phyloP scores from a whole-genome alignment of 2,888 invertebrate species.

The Malthinus seriepunctatus region DNA sequence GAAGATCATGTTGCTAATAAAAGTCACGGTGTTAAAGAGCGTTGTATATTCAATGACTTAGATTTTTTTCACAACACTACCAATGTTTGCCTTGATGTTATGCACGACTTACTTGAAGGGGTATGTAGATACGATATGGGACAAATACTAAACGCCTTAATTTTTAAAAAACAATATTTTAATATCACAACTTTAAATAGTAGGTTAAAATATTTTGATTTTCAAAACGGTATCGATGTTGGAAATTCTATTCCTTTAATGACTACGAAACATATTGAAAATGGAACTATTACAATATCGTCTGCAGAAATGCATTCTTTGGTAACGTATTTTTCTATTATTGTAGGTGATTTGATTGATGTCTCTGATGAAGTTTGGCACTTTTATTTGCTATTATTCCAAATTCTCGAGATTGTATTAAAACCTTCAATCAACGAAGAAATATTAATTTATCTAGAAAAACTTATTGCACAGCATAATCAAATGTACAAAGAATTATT shows the following conservation, averaged over 20 bases:
- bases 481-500: conserved; percentile 4
- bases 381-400: conserved; percentile 3
- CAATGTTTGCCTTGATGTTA: conserved; percentile 35
- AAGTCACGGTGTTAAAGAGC: conserved; percentile 34
- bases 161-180: conserved; percentile 21
- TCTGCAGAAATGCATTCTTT: conserved; percentile 33
- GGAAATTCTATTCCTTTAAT: conserved; percentile 28
- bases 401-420: not conserved
- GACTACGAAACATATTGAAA: conserved; percentile 11
- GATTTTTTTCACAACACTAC: conserved; percentile 33
- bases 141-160: conserved; percentile 17
- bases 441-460: not conserved
- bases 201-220: conserved; percentile 27
- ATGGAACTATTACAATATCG: conserved; percentile 30
- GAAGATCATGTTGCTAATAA: conserved; percentile 11
- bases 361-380: conserved; percentile 7
- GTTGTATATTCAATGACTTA: conserved; percentile 31
- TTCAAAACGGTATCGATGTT: not conserved
- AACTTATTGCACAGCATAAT: conserved; percentile 15
- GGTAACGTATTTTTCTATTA: conserved; percentile 25
- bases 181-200: conserved; percentile 21
- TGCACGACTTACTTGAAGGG: conserved; percentile 38
- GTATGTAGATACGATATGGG: conserved; percentile 18
- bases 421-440: not conserved
- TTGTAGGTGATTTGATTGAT: conserved; percentile 32